A percentile compares a stretch with the other conserved stretches of the same genome.
phyloP scores from a whole-genome alignment of 2,797 vertebrate species.

The Pipistrellus kuhlii region DNA sequence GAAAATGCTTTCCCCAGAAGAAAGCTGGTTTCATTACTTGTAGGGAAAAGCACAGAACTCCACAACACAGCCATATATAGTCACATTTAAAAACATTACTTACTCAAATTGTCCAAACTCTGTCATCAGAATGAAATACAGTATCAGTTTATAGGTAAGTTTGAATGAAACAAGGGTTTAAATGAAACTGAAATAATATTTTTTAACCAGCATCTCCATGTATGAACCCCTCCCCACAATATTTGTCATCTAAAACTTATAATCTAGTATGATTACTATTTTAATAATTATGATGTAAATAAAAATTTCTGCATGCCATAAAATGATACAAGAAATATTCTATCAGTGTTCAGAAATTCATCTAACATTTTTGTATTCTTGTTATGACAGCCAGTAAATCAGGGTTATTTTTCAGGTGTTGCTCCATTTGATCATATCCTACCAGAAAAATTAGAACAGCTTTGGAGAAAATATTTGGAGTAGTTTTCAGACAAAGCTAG shows the following conservation, averaged over 20 bases:
- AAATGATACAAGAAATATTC: background rate
- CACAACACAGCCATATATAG: background rate
- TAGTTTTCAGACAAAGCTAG: slow-evolving; percentile 50
- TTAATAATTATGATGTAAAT: background rate
- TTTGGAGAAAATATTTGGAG: background rate
- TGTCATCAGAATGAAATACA: background rate
- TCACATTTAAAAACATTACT: background rate
- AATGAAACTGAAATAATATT: slow-evolving; percentile 21
- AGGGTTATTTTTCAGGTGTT: background rate
- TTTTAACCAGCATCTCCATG: background rate
- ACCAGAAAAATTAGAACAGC: background rate
- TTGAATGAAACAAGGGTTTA: background rate
- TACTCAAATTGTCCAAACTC: background rate
- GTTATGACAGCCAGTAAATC: background rate
- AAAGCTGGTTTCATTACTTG: background rate
- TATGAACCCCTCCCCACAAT: background rate
- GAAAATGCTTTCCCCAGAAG: background rate
- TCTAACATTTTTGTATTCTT: background rate
- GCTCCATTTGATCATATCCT: background rate
- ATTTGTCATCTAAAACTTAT: slow-evolving; percentile 33
- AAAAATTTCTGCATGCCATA: background rate
- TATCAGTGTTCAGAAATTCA: background rate
- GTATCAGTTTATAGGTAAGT: background rate
- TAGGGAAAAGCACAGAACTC: slow-evolving; percentile 1
- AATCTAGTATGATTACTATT: background rate